These are phyloP conservation scores for Phoebastria nigripes DNA, from an alignment of 2,797 vertebrate species.

Conservation along the genomic window DNA sequence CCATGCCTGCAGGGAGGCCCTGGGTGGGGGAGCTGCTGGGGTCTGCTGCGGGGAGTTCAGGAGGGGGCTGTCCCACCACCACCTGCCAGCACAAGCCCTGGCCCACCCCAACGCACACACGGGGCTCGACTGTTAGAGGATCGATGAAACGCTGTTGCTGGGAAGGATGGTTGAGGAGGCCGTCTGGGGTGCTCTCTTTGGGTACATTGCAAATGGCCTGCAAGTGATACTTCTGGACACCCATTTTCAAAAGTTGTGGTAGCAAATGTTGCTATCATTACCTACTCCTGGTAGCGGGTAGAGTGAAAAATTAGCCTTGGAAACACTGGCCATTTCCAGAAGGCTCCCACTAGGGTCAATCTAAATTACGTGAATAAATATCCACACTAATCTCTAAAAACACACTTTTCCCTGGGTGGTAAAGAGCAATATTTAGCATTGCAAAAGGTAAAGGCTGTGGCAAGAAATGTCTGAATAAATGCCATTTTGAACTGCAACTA, in stretches of 20 bases:
- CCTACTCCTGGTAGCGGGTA: background rate
- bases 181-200: background rate
- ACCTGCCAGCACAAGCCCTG: background rate
- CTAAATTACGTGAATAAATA: background rate
- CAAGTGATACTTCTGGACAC: background rate
- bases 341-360: background rate
- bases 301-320: background rate
- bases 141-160: background rate
- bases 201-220: background rate
- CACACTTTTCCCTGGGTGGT: background rate
- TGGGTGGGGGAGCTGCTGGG: background rate
- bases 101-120: fast-evolving
- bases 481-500: background rate
- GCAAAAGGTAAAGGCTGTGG: background rate
- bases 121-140: fast-evolving
- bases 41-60: background rate
- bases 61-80: background rate
- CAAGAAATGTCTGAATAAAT: background rate
- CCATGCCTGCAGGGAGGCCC: background rate
- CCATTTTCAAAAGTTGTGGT: background rate
- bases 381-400: background rate
- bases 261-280: background rate
- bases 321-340: background rate
- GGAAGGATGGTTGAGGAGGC: background rate
- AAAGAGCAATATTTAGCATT: background rate